Conservation (phyloP, 2,797 vertebrate genomes). For the Eutrigla gurnardus region DNA sequence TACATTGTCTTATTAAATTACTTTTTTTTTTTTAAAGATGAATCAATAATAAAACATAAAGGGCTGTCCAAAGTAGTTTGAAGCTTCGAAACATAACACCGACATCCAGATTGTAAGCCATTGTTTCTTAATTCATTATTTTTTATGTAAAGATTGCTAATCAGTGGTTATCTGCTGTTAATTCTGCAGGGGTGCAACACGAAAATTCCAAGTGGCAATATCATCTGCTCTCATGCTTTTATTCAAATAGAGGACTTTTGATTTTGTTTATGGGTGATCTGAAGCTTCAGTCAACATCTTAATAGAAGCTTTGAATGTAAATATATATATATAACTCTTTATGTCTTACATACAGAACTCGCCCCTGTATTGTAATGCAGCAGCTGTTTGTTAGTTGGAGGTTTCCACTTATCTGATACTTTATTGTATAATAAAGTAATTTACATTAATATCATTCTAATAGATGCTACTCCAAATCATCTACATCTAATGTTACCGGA, state of each 20-base stretch:
- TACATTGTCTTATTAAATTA: background rate
- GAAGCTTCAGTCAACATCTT: no score
- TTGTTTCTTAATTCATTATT: no score
- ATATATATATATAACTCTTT: no score
- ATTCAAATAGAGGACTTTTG: no score
- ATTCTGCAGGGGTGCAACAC: background rate
- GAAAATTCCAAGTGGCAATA: background rate
- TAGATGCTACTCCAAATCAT: background rate
- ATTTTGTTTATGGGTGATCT: no score
- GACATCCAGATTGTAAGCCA: background rate
- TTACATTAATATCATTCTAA: constrained; percentile 5
- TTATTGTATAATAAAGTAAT: constrained; percentile 4
- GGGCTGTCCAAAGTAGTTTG: background rate
- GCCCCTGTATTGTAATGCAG: background rate
- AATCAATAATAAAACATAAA: background rate
- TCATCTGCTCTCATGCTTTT: no score
- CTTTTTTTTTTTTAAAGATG: background rate
- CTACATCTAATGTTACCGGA: background rate
- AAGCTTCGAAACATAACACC: background rate
- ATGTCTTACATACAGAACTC: background rate
- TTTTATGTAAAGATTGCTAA: background rate
- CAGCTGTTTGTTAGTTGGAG: constrained; percentile 14
- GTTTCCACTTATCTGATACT: background rate
- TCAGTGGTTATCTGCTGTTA: background rate
- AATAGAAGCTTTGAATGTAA: no score